These are phyloP conservation scores for Orussus abietinus DNA, from an alignment of 1,140 invertebrate species.

Conservation along the genomic window DNA sequence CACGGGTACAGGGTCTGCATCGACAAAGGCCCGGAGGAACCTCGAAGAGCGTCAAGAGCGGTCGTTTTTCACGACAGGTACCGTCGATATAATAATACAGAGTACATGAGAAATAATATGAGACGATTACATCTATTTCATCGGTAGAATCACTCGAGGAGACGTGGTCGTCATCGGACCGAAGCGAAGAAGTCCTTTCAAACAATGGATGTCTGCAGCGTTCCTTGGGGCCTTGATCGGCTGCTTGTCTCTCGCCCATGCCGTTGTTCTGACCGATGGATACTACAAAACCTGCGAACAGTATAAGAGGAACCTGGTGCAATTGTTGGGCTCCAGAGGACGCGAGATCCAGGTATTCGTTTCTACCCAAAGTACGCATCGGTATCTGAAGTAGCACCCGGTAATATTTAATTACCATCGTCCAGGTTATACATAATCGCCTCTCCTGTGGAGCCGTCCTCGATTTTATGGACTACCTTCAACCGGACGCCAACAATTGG, in stretches of 20 bases:
- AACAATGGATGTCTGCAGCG: conserved; percentile 60
- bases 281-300: conserved; percentile 65
- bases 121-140: background rate
- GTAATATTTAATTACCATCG: too few species aligned
- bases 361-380: too few species aligned
- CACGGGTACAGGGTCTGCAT: conserved; percentile 67
- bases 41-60: conserved; percentile 34
- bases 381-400: too few species aligned
- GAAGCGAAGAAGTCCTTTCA: conserved; percentile 52
- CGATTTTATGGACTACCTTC: conserved; percentile 72
- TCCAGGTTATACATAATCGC: conserved; percentile 61
- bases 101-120: background rate
- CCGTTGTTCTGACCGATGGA: conserved; percentile 62
- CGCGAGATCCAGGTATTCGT: conserved; percentile 42
- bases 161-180: conserved; percentile 57
- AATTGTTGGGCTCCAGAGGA: conserved; percentile 41
- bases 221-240: conserved; percentile 57
- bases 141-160: too few species aligned
- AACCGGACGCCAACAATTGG: conserved; percentile 57
- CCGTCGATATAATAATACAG: conserved; percentile 23
- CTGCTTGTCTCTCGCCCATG: conserved; percentile 60
- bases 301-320: conserved; percentile 58
- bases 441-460: conserved; percentile 63
- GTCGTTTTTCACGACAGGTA: conserved; percentile 15
- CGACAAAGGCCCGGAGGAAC: conserved; percentile 49